These are phyloP conservation scores for Chanos chanos DNA, from an alignment of 2,797 vertebrate species.

Conservation along the genomic window DNA sequence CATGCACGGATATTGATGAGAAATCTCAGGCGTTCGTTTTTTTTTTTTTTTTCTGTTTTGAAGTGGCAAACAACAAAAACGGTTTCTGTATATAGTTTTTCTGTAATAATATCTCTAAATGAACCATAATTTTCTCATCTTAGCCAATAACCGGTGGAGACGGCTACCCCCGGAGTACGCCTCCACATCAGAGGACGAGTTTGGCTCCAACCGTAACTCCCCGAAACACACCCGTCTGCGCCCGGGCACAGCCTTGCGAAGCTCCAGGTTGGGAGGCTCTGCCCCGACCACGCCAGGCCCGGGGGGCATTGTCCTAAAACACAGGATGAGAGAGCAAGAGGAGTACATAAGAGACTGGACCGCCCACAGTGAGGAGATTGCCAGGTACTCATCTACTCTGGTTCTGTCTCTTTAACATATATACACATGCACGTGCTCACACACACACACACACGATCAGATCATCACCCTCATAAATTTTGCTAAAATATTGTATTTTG, in stretches of 20 bases:
- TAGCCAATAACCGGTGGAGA: conserved; percentile 94
- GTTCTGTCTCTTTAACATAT: neutral
- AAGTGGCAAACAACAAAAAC: neutral
- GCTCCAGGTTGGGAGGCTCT: conserved; percentile 70
- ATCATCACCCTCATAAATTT: too few relatives aligned
- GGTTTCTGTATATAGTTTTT: too few relatives aligned
- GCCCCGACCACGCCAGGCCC: conserved; percentile 58
- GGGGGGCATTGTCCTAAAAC: conserved; percentile 78
- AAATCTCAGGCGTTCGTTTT: neutral
- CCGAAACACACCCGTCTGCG: conserved; percentile 88
- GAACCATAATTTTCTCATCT: too few relatives aligned
- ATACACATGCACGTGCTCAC: neutral
- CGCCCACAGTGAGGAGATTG: conserved; percentile 97
- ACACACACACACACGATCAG: neutral
- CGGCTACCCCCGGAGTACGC: conserved; percentile 96
- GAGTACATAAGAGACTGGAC: conserved; percentile 99
- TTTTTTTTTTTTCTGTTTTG: neutral
- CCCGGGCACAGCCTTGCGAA: conserved; percentile 76
- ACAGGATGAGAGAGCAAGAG: conserved; percentile 93
- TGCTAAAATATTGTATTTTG: too few relatives aligned
- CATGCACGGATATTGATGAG: too few relatives aligned
- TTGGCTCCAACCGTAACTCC: conserved; percentile 90
- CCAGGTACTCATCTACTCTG: conserved; percentile 78
- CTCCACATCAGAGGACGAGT: conserved; percentile 99
- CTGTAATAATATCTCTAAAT: neutral